These are phyloP conservation scores for Agrotis exclamationis DNA, from an alignment of 2,888 invertebrate genomes.

Conservation along the genomic window DNA sequence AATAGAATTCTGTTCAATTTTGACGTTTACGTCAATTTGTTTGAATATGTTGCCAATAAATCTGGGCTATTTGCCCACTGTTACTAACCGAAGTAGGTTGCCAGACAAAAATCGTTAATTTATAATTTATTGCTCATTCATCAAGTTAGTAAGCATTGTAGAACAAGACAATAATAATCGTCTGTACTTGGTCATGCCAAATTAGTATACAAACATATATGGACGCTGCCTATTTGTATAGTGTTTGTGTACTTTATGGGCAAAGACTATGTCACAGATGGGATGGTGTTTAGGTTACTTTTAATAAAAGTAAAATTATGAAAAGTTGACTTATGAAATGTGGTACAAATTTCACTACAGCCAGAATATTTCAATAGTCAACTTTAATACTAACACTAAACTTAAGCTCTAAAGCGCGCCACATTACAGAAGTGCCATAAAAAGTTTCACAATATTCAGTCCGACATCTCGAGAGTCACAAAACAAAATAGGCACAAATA, in stretches of 20 bases:
- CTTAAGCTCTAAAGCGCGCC: neutral
- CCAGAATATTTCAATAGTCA: neutral
- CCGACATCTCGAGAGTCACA: neutral
- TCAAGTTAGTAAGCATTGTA: slow-evolving; percentile 69
- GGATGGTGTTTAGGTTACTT: slow-evolving; percentile 32
- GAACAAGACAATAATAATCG: slow-evolving; percentile 74
- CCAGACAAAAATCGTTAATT: slow-evolving; percentile 25
- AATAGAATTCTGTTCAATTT: neutral
- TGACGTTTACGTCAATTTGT: neutral
- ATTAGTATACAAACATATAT: slow-evolving; percentile 75
- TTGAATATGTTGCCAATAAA: neutral
- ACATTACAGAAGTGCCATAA: neutral
- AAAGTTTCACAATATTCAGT: neutral
- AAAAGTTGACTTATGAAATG: neutral
- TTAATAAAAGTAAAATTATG: slow-evolving; percentile 4
- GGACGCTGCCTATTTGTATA: slow-evolving; percentile 66
- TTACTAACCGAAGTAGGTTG: slow-evolving; percentile 8
- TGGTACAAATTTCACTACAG: neutral
- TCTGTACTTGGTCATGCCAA: slow-evolving; percentile 74
- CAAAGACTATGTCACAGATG: slow-evolving; percentile 64
- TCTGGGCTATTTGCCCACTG: neutral
- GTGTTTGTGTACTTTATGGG: slow-evolving; percentile 54
- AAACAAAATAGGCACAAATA: slow-evolving; percentile 30
- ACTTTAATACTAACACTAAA: neutral
- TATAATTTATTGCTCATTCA: slow-evolving; percentile 70